Evolutionary conservation across 2,113 vertebrate species (phyloP), one percentile per base, ranked within the genome.

Genomic region (Catharus fuscescens): DNA sequence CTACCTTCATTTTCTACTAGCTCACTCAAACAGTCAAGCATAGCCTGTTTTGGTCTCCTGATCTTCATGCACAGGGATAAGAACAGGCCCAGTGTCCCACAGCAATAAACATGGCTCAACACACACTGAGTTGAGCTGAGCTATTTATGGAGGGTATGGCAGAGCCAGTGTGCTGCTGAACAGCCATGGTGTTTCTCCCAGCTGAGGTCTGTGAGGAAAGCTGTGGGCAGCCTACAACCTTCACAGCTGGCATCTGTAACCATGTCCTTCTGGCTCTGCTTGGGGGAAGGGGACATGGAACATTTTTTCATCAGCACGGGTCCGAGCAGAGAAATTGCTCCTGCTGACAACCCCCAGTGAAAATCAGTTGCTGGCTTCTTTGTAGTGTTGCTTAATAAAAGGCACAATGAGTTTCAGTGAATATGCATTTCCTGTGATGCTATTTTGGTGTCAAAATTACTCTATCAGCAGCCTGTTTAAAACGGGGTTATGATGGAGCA

Each of bases 181-280:
- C 0, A 2, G 52, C n/a, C 0, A 0, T 0, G 0, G 23, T 4
- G 2, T 16, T 32, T 80, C 28, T 64, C 32, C 47, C 5, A 15
- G 24, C 18, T 65, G 52, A 65, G 28, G 31, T 53, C 50, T 2
- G 2, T 18, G 36, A 44, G 12, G 44, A 17, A 29, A 84, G 60
- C 69, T 78, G 17, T 28, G 64, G n/a, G 54, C 69, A 89, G 45
- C 25, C 40, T 21, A 60, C 80, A 92, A 45, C 11, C 36, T 57
- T 38, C 7, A 6, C 60, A 73, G 48, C 26, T 32, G 53, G 54
- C 8, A 28, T n/a, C 25, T 12, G 15, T 42, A 65, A 78, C 73
- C 13, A 4, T 18, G 23, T 8, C 10, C 32, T 77, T 54, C 47
- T 26, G 59, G 25, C 21, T 53, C 42, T 62, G 86, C 71, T 4